Evolutionary conservation across 2,113 vertebrate genomes (phyloP).

Genomic region (Esox niger): DNA sequence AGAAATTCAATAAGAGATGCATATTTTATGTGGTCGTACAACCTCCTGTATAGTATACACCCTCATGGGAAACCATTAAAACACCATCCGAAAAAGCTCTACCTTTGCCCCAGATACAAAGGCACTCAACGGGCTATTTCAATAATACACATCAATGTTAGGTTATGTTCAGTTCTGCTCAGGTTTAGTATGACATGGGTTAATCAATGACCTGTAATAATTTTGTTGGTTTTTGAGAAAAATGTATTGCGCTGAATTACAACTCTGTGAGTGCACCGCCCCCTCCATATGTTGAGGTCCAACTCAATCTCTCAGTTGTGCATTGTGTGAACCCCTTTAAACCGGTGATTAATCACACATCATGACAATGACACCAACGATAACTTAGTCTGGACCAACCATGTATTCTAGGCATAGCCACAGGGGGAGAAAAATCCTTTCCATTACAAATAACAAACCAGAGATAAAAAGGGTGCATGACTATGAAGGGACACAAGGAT

Average conservation of each 20-base stretch:
- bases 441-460: slow-evolving; percentile 55
- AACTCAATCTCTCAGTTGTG: not conserved
- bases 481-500: slow-evolving; percentile 51
- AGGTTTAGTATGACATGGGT: slow-evolving; percentile 35
- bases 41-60: not conserved
- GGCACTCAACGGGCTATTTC: not conserved
- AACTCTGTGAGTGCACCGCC: slow-evolving; percentile 5
- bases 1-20: not conserved
- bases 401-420: not conserved
- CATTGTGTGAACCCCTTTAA: slow-evolving; percentile 30
- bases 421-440: slow-evolving; percentile 30
- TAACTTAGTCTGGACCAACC: slow-evolving; percentile 25
- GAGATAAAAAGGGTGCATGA: slow-evolving; percentile 40
- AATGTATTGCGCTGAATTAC: too few relatives aligned
- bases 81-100: not conserved
- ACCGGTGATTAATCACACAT: slow-evolving; percentile 36
- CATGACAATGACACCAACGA: slow-evolving; percentile 28
- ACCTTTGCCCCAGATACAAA: not conserved
- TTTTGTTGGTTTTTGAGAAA: too few relatives aligned
- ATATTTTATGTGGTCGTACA: not conserved
- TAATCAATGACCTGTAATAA: slow-evolving; percentile 20
- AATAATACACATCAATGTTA: not conserved
- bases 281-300: slow-evolving; percentile 32
- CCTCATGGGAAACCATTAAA: slow-evolving; percentile 2
- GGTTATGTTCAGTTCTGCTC: too few relatives aligned